A percentile compares a stretch with the other conserved stretches of the same genome.
These are phyloP conservation scores for Ceyx margarethae DNA, from an alignment of 2,113 vertebrate genomes.

Conservation along the genomic window DNA sequence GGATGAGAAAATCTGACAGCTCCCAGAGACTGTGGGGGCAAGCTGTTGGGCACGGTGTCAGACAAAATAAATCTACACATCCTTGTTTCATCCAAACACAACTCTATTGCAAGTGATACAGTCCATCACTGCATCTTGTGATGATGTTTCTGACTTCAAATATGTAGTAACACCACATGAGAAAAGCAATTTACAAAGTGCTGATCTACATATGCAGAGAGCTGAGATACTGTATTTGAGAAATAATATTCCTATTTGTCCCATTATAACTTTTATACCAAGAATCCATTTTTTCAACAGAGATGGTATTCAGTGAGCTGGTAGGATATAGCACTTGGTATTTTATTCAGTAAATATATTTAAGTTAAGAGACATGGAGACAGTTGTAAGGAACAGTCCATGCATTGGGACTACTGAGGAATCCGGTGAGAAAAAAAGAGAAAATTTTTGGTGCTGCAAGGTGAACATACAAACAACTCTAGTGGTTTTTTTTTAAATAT, in stretches of 20 bases:
- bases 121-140: background rate
- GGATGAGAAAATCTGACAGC: constrained; percentile 41
- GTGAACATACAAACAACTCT: background rate
- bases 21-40: background rate
- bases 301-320: background rate
- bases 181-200: background rate
- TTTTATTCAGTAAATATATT: background rate
- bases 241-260: background rate
- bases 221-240: background rate
- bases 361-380: background rate
- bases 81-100: background rate
- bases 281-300: background rate
- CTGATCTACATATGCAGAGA: background rate
- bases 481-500: background rate
- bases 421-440: background rate
- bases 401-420: background rate
- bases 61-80: constrained; percentile 26
- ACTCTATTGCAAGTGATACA: background rate
- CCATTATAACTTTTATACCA: background rate
- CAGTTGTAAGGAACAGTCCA: background rate
- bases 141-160: background rate
- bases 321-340: background rate
- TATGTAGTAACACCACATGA: background rate
- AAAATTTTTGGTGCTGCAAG: background rate
- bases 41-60: constrained; percentile 8